These are phyloP conservation scores for Caprella mutica DNA, from an alignment of 2,888 invertebrate species.

Conservation along the genomic window DNA sequence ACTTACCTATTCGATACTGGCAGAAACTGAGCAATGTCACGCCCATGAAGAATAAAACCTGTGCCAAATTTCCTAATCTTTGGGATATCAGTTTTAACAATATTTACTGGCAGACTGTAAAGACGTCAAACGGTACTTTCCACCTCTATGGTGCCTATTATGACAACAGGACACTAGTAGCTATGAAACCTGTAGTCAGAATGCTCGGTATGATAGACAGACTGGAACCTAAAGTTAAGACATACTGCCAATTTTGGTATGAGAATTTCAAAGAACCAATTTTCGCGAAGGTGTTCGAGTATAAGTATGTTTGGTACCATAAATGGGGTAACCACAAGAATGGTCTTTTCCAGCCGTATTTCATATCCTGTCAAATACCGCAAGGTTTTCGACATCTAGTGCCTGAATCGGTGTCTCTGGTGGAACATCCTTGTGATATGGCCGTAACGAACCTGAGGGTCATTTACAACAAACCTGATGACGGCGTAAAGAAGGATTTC, in stretches of 20 bases:
- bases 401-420: slow-evolving; percentile 73
- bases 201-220: slow-evolving; percentile 80
- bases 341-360: slow-evolving; percentile 78
- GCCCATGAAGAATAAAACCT: slow-evolving; percentile 54
- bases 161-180: slow-evolving; percentile 56
- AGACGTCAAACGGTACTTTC: slow-evolving; percentile 72
- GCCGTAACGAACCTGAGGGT: slow-evolving; percentile 74
- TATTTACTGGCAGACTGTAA: slow-evolving; percentile 80
- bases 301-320: slow-evolving; percentile 86
- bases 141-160: slow-evolving; percentile 82
- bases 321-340: slow-evolving; percentile 91
- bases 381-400: slow-evolving; percentile 48
- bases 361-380: slow-evolving; percentile 78
- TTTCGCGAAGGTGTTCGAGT: slow-evolving; percentile 61
- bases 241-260: slow-evolving; percentile 82
- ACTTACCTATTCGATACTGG: slow-evolving; percentile 75
- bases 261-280: slow-evolving; percentile 69
- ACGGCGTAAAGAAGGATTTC: slow-evolving; percentile 55
- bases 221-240: slow-evolving; percentile 68
- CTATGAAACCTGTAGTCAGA: slow-evolving; percentile 67
- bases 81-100: slow-evolving; percentile 88
- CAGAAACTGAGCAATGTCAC: slow-evolving; percentile 66
- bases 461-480: slow-evolving; percentile 58
- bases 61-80: slow-evolving; percentile 74
- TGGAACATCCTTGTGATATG: slow-evolving; percentile 71